Conservation (phyloP, 1,140 invertebrate genomes). For the Mactra quadrangularis region DNA sequence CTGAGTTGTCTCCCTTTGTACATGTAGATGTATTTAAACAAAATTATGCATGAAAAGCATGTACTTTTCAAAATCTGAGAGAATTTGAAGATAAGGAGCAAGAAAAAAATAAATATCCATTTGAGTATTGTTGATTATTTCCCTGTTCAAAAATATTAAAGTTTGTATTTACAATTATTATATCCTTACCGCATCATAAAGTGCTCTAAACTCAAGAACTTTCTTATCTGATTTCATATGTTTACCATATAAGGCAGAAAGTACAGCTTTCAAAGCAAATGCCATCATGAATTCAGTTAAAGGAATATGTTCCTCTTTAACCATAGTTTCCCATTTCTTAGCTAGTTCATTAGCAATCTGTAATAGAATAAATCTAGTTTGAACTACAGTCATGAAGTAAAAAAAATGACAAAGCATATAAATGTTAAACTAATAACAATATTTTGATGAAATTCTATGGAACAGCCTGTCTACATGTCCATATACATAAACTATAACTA, state of each 20-base stretch:
- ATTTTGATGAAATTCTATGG: neutral
- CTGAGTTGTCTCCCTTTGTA: too few species aligned
- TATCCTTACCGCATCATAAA: constrained; percentile 73
- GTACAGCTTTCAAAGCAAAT: constrained; percentile 71
- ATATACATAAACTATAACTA: too few species aligned
- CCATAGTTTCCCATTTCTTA: constrained; percentile 68
- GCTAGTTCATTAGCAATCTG: constrained; percentile 72
- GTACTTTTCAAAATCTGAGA: too few species aligned
- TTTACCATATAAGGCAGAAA: constrained; percentile 67
- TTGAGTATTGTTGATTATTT: too few species aligned
- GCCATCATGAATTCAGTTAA: constrained; percentile 74
- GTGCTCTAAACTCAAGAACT: constrained; percentile 64
- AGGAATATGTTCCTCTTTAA: constrained; percentile 74
- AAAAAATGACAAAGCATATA: neutral
- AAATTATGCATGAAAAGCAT: too few species aligned
- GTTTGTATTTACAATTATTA: too few species aligned
- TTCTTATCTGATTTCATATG: constrained; percentile 73
- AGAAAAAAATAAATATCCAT: too few species aligned
- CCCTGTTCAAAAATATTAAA: too few species aligned
- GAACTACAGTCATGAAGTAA: too few species aligned
- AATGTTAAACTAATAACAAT: neutral
- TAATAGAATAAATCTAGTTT: neutral
- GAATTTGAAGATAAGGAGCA: too few species aligned
- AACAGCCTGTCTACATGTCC: too few species aligned
- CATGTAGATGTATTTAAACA: too few species aligned